Evolutionary conservation across 1,140 invertebrate species (phyloP).

Genomic region (Euwallacea fornicatus): DNA sequence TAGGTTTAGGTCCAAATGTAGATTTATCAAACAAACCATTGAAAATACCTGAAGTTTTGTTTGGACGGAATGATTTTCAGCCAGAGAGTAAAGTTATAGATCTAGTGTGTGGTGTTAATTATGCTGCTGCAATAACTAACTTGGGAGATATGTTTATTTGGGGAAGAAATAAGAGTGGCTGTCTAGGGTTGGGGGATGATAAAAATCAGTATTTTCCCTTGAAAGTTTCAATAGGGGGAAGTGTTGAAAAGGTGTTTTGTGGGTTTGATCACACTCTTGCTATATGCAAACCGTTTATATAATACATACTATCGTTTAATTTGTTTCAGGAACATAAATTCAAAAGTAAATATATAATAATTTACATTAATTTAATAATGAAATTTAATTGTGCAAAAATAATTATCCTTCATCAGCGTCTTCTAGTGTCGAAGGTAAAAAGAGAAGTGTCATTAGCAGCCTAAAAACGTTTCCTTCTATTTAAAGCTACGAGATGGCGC

Average conservation of each 20-base stretch:
- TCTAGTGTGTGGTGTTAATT: constrained; percentile 73
- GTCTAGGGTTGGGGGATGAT: constrained; percentile 76
- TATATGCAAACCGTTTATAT: constrained; percentile 73
- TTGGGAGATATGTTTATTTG: constrained; percentile 84
- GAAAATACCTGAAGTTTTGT: constrained; percentile 74
- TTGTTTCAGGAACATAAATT: no score
- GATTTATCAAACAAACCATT: constrained; percentile 66
- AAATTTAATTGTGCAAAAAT: no score
- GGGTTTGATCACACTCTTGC: constrained; percentile 85
- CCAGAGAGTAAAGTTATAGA: constrained; percentile 66
- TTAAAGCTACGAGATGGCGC: no score
- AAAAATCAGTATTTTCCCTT: constrained; percentile 88
- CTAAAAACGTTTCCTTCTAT: no score
- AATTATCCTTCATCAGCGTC: no score
- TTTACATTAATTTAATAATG: no score
- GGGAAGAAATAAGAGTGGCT: constrained; percentile 83
- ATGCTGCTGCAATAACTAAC: constrained; percentile 79
- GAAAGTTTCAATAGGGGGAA: constrained; percentile 76
- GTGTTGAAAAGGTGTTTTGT: constrained; percentile 71
- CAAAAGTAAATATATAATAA: no score
- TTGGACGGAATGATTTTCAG: constrained; percentile 83
- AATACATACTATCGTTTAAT: constrained; percentile 32
- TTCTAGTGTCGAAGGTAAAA: no score
- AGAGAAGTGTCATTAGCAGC: no score
- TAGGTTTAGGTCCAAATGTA: constrained; percentile 84